Conservation (phyloP, 2,888 invertebrate species). For the Rhaphigaster nebulosa region DNA sequence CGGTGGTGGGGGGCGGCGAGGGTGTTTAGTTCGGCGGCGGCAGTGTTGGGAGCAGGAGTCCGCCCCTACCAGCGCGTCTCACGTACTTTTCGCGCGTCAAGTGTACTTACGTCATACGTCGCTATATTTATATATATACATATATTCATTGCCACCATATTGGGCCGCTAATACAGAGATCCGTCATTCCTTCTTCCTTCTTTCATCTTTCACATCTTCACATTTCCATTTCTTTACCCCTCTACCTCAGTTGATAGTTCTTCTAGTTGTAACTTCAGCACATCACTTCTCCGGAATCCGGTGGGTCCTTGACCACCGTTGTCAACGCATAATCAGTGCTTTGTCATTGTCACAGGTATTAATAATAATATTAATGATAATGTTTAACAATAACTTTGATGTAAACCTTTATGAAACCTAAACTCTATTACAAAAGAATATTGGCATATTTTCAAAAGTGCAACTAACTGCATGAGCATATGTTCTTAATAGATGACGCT, state of each 20-base stretch:
- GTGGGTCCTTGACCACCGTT: background rate
- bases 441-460: background rate
- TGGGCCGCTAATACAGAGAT: background rate
- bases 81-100: background rate
- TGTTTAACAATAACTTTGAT: background rate
- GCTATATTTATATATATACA: constrained; percentile 46
- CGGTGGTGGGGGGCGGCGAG: background rate
- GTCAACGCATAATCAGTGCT: constrained; percentile 33
- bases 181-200: background rate
- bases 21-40: constrained; percentile 52
- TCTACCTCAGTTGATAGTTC: background rate
- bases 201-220: constrained; percentile 31
- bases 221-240: constrained; percentile 28
- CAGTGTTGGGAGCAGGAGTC: constrained; percentile 38
- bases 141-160: background rate
- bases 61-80: constrained; percentile 13
- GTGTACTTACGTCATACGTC: background rate
- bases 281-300: background rate
- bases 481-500: background rate
- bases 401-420: constrained; percentile 24
- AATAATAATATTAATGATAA: constrained; percentile 44
- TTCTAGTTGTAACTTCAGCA: background rate
- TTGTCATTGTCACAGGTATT: constrained; percentile 46
- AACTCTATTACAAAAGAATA: background rate
- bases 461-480: constrained; percentile 22